Evolutionary conservation across 1,140 invertebrate genomes (phyloP).

Genomic region (Drosophila bocki): DNA sequence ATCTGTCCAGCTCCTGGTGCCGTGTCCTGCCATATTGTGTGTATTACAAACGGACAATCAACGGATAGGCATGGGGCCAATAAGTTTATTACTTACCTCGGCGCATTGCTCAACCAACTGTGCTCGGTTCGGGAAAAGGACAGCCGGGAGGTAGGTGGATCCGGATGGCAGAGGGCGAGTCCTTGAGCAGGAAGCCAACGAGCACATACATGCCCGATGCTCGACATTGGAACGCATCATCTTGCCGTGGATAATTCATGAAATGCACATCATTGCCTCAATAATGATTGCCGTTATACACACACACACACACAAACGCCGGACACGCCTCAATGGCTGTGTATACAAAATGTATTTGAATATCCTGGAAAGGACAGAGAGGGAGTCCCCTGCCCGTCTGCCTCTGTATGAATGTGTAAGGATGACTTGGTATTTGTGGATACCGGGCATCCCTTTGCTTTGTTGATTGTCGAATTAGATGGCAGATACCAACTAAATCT

Average conservation of each 20-base stretch:
- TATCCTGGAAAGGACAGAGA: slow-evolving; percentile 5
- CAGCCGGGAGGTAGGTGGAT: slow-evolving; percentile 1
- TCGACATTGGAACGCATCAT: slow-evolving; percentile 42
- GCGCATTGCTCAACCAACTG: slow-evolving; percentile 72
- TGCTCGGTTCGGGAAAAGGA: slow-evolving; percentile 5
- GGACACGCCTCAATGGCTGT: slow-evolving; percentile 39
- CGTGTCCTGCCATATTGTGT: slow-evolving; percentile 53
- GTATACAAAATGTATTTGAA: slow-evolving; percentile 40
- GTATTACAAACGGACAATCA: slow-evolving; percentile 66
- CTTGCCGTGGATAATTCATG: slow-evolving; percentile 73
- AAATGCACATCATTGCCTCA: slow-evolving; percentile 81
- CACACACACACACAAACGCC: slow-evolving; percentile 50
- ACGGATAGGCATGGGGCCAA: slow-evolving; percentile 70
- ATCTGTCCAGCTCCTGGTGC: slow-evolving; percentile 10
- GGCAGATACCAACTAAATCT: slow-evolving; percentile 34
- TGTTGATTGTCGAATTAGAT: slow-evolving; percentile 50
- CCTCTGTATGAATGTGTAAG: neutral
- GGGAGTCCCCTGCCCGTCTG: neutral
- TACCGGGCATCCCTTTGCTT: slow-evolving; percentile 38
- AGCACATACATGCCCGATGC: slow-evolving; percentile 12
- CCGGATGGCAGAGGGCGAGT: slow-evolving; percentile 30
- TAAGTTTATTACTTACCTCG: slow-evolving; percentile 82
- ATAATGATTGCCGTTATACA: slow-evolving; percentile 75
- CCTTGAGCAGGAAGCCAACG: slow-evolving; percentile 42
- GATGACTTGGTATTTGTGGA: slow-evolving; percentile 44